A percentile compares a stretch with the other conserved stretches of the same genome.
Conservation (phyloP, 1,140 invertebrate species). For the Catajapyx aquilonaris region DNA sequence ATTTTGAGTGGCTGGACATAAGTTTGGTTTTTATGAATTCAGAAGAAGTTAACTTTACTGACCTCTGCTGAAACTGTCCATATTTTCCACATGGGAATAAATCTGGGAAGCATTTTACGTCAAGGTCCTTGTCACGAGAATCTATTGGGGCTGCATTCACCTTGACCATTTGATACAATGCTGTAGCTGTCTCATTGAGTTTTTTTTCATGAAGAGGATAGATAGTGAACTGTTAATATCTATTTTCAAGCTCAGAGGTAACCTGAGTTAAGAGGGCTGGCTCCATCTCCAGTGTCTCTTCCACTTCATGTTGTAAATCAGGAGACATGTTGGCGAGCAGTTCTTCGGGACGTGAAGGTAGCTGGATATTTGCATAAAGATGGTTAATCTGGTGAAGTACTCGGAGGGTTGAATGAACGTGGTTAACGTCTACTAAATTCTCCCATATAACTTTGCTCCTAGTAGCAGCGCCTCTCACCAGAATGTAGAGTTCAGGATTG, state of each 20-base stretch:
- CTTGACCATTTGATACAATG: no score
- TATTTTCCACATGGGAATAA: conserved; percentile 14
- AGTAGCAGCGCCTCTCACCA: conserved; percentile 11
- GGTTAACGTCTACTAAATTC: no score
- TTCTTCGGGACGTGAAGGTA: conserved; percentile 7
- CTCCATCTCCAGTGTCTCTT: no score
- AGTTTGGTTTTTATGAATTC: conserved; percentile 14
- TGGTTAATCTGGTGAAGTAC: conserved; percentile 11
- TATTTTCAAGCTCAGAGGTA: no score
- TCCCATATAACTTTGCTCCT: conserved; percentile 12
- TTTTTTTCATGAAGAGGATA: conserved; percentile 15
- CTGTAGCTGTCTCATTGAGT: conserved; percentile 12
- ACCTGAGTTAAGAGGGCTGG: no score
- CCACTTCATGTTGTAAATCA: no score
- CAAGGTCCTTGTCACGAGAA: no score
- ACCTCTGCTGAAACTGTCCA: conserved; percentile 12
- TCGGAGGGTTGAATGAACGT: conserved; percentile 8
- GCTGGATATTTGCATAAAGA: conserved; percentile 11
- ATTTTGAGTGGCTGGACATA: conserved; percentile 13
- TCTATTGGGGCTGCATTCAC: no score
- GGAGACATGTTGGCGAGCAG: not conserved
- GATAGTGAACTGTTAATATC: conserved; percentile 16
- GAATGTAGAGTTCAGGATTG: conserved; percentile 13
- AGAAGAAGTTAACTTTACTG: conserved; percentile 10
- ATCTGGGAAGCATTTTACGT: conserved; percentile 17